Base-by-base conservation (phyloP, 30 jellyfish, hydroid and myxozoan species). In the Aurelia aurita region DNA sequence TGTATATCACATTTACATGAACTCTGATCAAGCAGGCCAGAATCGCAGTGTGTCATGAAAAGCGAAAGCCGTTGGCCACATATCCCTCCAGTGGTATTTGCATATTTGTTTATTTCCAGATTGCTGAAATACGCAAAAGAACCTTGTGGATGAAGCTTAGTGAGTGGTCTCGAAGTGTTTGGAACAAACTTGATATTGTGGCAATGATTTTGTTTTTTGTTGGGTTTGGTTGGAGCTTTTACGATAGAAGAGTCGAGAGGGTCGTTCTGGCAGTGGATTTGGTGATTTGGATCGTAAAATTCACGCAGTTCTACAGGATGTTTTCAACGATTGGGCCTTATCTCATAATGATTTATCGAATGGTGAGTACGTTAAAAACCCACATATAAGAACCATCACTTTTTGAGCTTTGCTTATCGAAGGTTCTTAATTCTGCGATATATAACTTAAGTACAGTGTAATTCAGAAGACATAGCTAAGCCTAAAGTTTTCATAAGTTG, bases 231-330 rank as follows among this genome's bases (percentile, higher is more conserved):
- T 60, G 78, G 20, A 88, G 95, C 3, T 43, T 28, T 23, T 73
- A 51, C 39, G 86, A 63, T 10, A 31, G 54, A 11, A 5, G n/a
- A 67, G 61, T 47, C 28, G 97, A 94, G 64, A 72, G 75, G 45
- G 59, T 63, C 29, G 39, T 90, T 23, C 57, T 66, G 57, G 97
- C 97, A 1, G 51, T 58, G 25, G 97, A 83, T 34, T 60, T 77
- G 39, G 80, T 90, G 19, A 23, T 90, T 32, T 90, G 92, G 91
- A 65, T 65, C 49, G 39, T 77, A 69, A 90, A 90, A 29, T 57
- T 90, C 63, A 81, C 79, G 20, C 97, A 90, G 74, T 82, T 90
- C 58, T 90, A 90, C 73, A 96, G 97, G 16, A 74, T 90, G 84
- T 82, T 85, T 51, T 44, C 58, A 59, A 85, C 86, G 12, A 85